Base-by-base conservation (phyloP, 2,113 vertebrate genomes). In the Albula goreensis region DNA sequence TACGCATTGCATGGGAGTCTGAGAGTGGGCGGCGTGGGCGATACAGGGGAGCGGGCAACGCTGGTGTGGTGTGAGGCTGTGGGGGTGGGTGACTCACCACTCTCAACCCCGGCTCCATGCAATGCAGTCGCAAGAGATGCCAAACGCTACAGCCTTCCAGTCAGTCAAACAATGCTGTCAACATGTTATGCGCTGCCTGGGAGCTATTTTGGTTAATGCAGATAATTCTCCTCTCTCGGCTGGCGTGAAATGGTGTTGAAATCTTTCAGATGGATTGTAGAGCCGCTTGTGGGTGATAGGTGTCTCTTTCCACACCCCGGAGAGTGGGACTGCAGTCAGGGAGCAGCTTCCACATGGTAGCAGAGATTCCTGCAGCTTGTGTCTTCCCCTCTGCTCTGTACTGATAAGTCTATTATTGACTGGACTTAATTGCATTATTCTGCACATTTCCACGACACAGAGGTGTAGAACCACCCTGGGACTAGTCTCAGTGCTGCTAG, bases 401-500 rank as follows among this genome's bases (percentile, higher is more conserved):
- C 83, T 74, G 81, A 86, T 88, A 82, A 84, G 82, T 83, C 78
- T 86, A 31, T 85, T 86, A 88, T 84, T 88, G 85, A 86, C 51
- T 50, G 83, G 78, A 77, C 85, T 85, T 91, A 87, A 89, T 88
- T 83, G 84, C 50, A 83, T 81, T 80, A 88, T 78, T 50, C 85
- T 77, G 63, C 51, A 82, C 80, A 85, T 83, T 87, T 81, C 83
- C 53, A 66, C 6, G 53, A 85, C 80, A 51, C 17, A n/a, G 82
- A 82, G 82, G 51, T 78, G 80, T 22, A 22, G 77, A 63, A 81
- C 31, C 85, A 51, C 1, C 17, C 63, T 53, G 52, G 56, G 83
- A 83, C 80, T 31, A 48, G 48, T 50, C 48, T 53, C 53, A 17
- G 81, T 17, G n/a, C 70, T 50, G 84, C 88, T 85, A 11, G 89